Conservation (phyloP, 1,140 invertebrate genomes). For the Maniola jurtina region DNA sequence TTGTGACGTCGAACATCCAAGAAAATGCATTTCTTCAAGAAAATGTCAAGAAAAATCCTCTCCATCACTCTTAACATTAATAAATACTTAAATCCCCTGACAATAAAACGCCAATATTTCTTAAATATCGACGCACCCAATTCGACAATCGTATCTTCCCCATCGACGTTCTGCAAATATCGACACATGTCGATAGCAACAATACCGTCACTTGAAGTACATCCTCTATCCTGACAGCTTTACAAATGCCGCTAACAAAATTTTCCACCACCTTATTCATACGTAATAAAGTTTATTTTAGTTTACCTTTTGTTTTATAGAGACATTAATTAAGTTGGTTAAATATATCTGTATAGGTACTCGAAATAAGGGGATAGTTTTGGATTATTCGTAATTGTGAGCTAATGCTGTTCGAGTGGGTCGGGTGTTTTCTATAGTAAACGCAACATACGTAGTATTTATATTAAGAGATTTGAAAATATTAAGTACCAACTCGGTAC, state of each 20-base stretch:
- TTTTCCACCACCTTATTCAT: slow-evolving; percentile 23
- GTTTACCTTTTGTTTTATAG: background rate
- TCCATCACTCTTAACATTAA: slow-evolving; percentile 13
- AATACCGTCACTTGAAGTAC: slow-evolving; percentile 48
- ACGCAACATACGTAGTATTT: slow-evolving; percentile 30
- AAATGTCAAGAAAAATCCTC: background rate
- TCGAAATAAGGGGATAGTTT: slow-evolving; percentile 64
- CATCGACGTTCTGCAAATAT: slow-evolving; percentile 52
- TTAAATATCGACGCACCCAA: slow-evolving; percentile 29
- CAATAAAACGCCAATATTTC: slow-evolving; percentile 24
- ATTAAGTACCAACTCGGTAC: background rate
- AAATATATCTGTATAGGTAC: slow-evolving; percentile 63
- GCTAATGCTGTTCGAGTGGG: slow-evolving; percentile 60
- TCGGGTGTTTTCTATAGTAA: slow-evolving; percentile 42
- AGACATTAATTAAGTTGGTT: slow-evolving; percentile 23
- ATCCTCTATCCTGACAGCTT: slow-evolving; percentile 45
- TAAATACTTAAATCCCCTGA: slow-evolving; percentile 14
- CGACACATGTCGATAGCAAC: slow-evolving; percentile 68
- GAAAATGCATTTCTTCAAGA: background rate
- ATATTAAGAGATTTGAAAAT: background rate
- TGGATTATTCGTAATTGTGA: slow-evolving; percentile 70
- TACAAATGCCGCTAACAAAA: background rate
- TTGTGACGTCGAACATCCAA: too few species aligned
- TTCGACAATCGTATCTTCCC: slow-evolving; percentile 47
- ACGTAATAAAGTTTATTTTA: slow-evolving; percentile 36